Conservation (phyloP, 1,140 invertebrate species). For the Akabosia matsudoensis region DNA sequence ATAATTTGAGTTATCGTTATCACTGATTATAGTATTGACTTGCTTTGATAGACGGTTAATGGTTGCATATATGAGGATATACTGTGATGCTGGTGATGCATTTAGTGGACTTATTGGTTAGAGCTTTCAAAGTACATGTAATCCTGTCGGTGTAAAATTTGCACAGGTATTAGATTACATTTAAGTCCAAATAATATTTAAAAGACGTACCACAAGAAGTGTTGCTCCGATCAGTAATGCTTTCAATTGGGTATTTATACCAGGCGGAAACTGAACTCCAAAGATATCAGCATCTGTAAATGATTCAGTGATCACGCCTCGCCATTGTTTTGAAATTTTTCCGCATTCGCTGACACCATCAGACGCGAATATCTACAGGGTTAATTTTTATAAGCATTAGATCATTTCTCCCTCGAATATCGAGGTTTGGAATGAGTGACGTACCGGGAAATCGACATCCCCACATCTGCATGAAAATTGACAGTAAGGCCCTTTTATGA, state of each 20-base stretch:
- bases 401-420: neutral
- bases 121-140: constrained; percentile 15
- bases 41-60: no score
- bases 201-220: constrained; percentile 53
- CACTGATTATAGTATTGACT: no score
- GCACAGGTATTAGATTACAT: no score
- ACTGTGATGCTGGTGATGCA: no score
- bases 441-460: constrained; percentile 1
- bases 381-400: neutral
- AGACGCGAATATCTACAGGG: constrained; percentile 59
- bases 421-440: neutral
- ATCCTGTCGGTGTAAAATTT: neutral
- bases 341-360: constrained; percentile 65
- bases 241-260: constrained; percentile 75
- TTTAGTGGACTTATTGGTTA: no score
- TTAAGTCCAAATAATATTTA: neutral
- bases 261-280: constrained; percentile 71
- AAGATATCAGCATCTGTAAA: constrained; percentile 74
- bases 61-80: no score
- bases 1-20: no score
- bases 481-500: neutral
- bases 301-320: constrained; percentile 63
- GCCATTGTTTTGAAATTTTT: constrained; percentile 72
- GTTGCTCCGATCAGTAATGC: constrained; percentile 70
- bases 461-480: constrained; percentile 16